phyloP scores from a whole-genome alignment of 2,113 vertebrate genomes.

The Numida meleagris region DNA sequence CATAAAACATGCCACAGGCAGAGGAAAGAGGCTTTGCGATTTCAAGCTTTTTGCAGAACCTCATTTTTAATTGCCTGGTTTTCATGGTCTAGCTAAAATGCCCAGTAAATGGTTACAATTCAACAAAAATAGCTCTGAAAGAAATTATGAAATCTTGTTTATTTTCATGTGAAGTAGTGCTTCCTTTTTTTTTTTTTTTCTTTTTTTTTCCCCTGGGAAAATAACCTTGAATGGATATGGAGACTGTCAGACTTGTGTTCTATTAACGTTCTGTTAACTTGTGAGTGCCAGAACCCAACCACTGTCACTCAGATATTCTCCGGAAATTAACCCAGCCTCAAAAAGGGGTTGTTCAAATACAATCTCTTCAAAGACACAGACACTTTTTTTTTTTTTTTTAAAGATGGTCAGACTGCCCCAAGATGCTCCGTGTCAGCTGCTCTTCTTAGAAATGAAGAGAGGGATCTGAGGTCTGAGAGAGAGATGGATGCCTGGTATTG shows the following conservation, averaged over 20 bases:
- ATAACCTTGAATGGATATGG: neutral
- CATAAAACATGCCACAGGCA: neutral
- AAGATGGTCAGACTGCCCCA: neutral
- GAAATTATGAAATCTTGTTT: neutral
- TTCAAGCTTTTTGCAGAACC: neutral
- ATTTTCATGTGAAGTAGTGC: neutral
- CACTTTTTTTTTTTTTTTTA: neutral
- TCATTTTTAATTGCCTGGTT: neutral
- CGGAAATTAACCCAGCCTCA: neutral
- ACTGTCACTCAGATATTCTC: neutral
- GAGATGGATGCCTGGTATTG: no score
- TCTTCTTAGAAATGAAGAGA: neutral
- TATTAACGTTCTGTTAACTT: neutral
- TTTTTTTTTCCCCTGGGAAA: neutral
- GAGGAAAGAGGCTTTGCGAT: neutral
- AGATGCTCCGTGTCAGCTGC: neutral
- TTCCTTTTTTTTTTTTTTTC: neutral
- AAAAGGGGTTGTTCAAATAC: neutral
- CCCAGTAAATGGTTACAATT: neutral
- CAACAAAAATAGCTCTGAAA: neutral
- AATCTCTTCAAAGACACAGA: neutral
- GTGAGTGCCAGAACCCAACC: neutral
- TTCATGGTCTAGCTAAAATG: neutral
- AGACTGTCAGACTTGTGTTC: neutral
- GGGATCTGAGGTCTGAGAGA: no score